Evolutionary conservation across 2,888 invertebrate genomes (phyloP).

Genomic region (Tridacna gigas): DNA sequence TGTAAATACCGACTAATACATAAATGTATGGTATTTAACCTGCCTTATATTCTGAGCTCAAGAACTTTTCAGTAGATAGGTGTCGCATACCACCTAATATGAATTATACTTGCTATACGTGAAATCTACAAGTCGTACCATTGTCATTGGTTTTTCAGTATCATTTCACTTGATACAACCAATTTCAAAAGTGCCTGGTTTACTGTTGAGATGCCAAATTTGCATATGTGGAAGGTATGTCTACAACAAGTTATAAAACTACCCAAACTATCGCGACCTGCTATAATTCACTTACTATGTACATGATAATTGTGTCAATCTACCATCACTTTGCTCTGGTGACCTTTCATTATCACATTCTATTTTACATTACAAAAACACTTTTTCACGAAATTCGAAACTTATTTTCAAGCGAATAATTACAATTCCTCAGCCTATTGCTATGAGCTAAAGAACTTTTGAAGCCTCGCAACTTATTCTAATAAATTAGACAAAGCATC

Average conservation of each 20-base stretch:
- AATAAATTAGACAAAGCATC: background rate
- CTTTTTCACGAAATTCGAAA: background rate
- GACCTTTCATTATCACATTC: too few species aligned
- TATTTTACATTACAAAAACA: background rate
- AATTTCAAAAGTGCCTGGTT: too few species aligned
- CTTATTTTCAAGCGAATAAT: background rate
- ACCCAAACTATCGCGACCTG: constrained; percentile 11
- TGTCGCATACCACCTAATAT: background rate
- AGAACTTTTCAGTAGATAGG: background rate
- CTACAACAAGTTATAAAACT: constrained; percentile 9
- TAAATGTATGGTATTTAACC: background rate
- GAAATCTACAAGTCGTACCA: background rate
- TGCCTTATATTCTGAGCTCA: background rate
- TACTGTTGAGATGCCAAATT: too few species aligned
- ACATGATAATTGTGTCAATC: constrained; percentile 2
- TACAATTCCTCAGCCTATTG: too few species aligned
- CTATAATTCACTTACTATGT: background rate
- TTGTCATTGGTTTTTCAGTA: too few species aligned
- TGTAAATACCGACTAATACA: background rate
- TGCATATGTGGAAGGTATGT: background rate
- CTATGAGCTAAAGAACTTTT: too few species aligned
- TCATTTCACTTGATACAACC: too few species aligned
- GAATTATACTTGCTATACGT: background rate
- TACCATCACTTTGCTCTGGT: background rate
- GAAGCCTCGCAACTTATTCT: constrained; percentile 11